Percentiles rank a stretch among this genome's conserved stretches.
These are phyloP conservation scores for Perodicticus potto DNA, from an alignment of 2,797 vertebrate genomes.

Conservation along the genomic window DNA sequence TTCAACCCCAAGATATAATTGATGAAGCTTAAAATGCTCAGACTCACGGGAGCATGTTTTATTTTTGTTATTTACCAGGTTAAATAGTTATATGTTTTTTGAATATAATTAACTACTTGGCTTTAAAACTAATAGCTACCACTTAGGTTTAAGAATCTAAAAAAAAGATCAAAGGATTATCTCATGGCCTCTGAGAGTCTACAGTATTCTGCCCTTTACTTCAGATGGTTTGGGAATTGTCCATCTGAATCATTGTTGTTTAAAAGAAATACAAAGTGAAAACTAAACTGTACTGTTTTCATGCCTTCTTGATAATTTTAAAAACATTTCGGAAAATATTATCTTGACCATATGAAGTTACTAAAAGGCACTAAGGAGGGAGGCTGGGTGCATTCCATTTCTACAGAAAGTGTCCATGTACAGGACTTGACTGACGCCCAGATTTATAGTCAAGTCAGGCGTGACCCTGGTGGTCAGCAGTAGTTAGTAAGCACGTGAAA, in stretches of 20 bases:
- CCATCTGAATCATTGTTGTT: background rate
- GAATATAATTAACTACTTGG: background rate
- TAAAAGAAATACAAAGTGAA: slow-evolving; percentile 21
- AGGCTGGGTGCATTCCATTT: background rate
- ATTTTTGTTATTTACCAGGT: slow-evolving; percentile 3
- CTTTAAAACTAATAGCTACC: slow-evolving; percentile 26
- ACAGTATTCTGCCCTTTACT: background rate
- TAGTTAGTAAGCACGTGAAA: slow-evolving; percentile 32
- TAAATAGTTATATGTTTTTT: slow-evolving; percentile 5
- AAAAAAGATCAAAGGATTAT: background rate
- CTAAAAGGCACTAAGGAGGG: background rate
- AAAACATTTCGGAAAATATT: slow-evolving; percentile 8
- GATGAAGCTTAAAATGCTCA: slow-evolving; percentile 33
- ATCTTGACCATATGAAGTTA: background rate
- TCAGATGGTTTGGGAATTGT: background rate
- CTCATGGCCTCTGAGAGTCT: background rate
- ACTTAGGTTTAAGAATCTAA: slow-evolving; percentile 40
- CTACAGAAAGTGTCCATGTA: background rate
- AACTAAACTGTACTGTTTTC: background rate
- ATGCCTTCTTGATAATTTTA: slow-evolving; percentile 24
- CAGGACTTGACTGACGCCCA: background rate
- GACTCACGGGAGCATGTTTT: background rate
- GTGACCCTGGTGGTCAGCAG: background rate
- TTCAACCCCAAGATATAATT: background rate
- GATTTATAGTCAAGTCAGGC: background rate